Percentiles rank a stretch among this genome's conserved stretches.
phyloP scores from a whole-genome alignment of 2,888 invertebrate genomes.

The Parnassius apollo region DNA sequence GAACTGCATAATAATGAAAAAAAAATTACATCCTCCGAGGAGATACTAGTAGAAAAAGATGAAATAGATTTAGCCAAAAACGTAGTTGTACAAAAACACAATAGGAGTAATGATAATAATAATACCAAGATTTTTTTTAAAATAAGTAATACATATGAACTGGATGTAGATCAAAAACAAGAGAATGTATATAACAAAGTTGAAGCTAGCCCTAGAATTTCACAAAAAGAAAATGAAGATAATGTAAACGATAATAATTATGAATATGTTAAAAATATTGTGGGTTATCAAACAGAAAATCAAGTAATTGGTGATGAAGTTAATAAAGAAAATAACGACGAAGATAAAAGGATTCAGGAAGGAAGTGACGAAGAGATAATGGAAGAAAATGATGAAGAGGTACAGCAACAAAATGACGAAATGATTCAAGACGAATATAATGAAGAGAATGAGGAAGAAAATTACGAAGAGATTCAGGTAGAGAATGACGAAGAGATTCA shows the following conservation, averaged over 20 bases:
- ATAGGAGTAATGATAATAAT: too few species aligned
- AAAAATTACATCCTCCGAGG: neutral
- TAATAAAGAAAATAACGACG: slow-evolving; percentile 29
- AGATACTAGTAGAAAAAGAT: slow-evolving; percentile 4
- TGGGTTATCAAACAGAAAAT: slow-evolving; percentile 8
- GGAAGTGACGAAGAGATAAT: neutral
- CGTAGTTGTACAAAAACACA: neutral
- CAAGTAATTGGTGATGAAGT: slow-evolving; percentile 23
- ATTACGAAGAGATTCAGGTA: slow-evolving; percentile 22
- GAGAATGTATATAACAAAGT: neutral
- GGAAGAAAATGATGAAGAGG: slow-evolving; percentile 21
- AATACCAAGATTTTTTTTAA: neutral
- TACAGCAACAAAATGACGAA: slow-evolving; percentile 22
- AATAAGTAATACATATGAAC: neutral
- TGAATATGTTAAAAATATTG: neutral
- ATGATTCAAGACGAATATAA: slow-evolving; percentile 28
- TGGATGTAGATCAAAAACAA: neutral
- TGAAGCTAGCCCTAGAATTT: too few species aligned
- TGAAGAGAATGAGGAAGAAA: slow-evolving; percentile 25
- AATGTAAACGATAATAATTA: neutral
- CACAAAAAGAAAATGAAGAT: neutral
- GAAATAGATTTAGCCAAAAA: neutral
- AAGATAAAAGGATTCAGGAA: slow-evolving; percentile 4
- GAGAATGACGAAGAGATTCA: slow-evolving; percentile 26
- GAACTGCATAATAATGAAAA: slow-evolving; percentile 1